These are phyloP conservation scores for Phyto melanocephala DNA, from an alignment of 2,888 invertebrate species.

Conservation along the genomic window DNA sequence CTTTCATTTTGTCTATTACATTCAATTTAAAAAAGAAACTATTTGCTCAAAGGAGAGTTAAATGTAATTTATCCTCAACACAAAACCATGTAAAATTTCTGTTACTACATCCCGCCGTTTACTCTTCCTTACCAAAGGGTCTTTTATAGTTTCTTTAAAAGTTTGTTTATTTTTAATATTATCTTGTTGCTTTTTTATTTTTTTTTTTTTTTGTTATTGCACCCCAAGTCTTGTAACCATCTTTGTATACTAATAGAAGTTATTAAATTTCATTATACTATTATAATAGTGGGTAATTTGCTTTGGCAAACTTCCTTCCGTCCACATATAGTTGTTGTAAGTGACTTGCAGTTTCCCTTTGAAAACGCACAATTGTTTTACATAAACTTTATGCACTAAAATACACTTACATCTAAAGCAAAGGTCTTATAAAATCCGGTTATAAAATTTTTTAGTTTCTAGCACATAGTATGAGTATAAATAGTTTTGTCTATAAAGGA, in stretches of 20 bases:
- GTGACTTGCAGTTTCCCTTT: background rate
- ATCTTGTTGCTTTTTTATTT: background rate
- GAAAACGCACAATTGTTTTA: background rate
- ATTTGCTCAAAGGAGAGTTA: conserved; percentile 11
- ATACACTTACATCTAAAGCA: background rate
- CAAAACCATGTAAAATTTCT: conserved; percentile 15
- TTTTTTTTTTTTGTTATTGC: background rate
- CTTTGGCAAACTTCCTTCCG: conserved; percentile 51
- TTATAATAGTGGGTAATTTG: conserved; percentile 54
- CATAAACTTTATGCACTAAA: background rate
- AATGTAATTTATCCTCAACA: conserved; percentile 5
- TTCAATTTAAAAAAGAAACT: conserved; percentile 6
- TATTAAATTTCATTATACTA: conserved; percentile 55
- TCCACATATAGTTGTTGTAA: conserved; percentile 24
- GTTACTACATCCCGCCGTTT: background rate
- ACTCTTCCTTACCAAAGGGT: background rate
- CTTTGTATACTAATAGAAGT: conserved; percentile 36
- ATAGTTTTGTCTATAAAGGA: too few species aligned
- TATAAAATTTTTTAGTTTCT: too few species aligned
- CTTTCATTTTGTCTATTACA: background rate
- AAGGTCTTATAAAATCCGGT: too few species aligned
- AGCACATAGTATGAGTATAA: too few species aligned
- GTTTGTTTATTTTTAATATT: conserved; percentile 3
- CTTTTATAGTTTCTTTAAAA: conserved; percentile 38
- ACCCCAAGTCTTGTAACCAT: conserved; percentile 35